A percentile compares a stretch with the other conserved stretches of the same genome.
Conservation (phyloP, 2,888 invertebrate genomes). For the Nomada lathburiana region DNA sequence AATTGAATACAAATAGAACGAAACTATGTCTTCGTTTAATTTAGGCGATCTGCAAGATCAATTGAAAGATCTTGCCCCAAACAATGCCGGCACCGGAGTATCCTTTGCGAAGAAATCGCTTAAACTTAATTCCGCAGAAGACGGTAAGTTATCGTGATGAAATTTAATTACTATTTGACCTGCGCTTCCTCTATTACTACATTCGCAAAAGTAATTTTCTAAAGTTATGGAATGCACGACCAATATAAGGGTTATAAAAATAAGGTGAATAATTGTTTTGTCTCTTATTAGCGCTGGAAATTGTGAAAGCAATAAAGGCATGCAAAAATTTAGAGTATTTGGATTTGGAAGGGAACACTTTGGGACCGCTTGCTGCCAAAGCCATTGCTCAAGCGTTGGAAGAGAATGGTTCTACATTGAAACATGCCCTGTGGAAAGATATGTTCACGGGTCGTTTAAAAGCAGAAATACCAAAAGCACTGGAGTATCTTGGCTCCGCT, state of each 20-base stretch:
- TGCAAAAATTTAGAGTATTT: constrained; percentile 90
- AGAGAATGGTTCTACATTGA: constrained; percentile 90
- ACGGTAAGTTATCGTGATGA: constrained; percentile 87
- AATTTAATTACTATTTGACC: background rate
- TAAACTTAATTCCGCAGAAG: constrained; percentile 91
- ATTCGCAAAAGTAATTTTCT: background rate
- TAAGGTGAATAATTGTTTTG: background rate
- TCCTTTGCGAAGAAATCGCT: constrained; percentile 92
- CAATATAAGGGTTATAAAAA: constrained; percentile 4
- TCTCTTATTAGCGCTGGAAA: constrained; percentile 87
- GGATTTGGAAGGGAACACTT: constrained; percentile 95
- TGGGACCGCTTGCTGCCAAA: constrained; percentile 95
- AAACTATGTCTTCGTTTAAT: constrained; percentile 85
- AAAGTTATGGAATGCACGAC: background rate
- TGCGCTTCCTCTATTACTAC: background rate
- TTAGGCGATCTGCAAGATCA: constrained; percentile 85
- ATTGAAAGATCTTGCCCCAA: constrained; percentile 72
- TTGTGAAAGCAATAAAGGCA: constrained; percentile 91
- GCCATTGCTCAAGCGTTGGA: constrained; percentile 93
- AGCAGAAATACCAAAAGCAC: constrained; percentile 96
- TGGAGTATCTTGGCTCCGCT: constrained; percentile 92
- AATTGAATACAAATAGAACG: constrained; percentile 1
- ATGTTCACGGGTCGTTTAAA: constrained; percentile 98
- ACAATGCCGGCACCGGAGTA: constrained; percentile 86
- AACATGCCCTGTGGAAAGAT: constrained; percentile 96